Base-by-base conservation (phyloP, 2,113 vertebrate species). In the Alexandromys fortis region DNA sequence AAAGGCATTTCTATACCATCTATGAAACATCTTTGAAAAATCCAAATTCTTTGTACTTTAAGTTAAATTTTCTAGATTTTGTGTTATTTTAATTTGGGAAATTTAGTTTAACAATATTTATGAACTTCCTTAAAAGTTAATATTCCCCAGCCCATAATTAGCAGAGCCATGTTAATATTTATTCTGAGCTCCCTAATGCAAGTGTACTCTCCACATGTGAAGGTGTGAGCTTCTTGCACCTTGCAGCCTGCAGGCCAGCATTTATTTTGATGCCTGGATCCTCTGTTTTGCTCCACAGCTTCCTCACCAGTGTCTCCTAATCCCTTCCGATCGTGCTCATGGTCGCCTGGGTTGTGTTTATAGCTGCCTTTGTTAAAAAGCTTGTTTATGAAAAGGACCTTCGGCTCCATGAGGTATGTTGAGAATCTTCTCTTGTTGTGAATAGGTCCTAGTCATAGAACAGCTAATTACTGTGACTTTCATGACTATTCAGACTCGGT, bases 371-470 rank as follows among this genome's bases (percentile, higher is more conserved):
- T 98, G 99, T 99, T 79, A 99, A 99, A 98, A 99, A 99, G 89
- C 99, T 99, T 68, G 99, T 99, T 95, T 99, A 99, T 67, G 99
- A 99, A 98, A 99, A 99, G 98, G 99, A 99, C 98, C 98, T 99
- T 94, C 98, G 99, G 96, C 99, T 99, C 97, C 99, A 99, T 82
- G 99, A 99, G 99, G 99, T 99, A 98, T 0, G 70, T 82, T 90
- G 76, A 95, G 91, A 91, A 85, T 97, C 81, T 89, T 95, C 97
- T 92, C 96, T 94, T 96, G 92, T 96, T 95, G 96, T 91, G 85
- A 98, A 95, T 94, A 96, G 86, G 38, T 95, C 95, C n/a, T 91
- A 96, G 95, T 96, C 94, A 95, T 45, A 86, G 90, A 94, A 87
- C 55, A 90, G 94, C 52, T 93, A 42, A 90, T 75, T 83, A 85